A percentile compares a stretch with the other conserved stretches of the same genome.
phyloP scores from a whole-genome alignment of 1,140 invertebrate species.

The Aphis craccivora region DNA sequence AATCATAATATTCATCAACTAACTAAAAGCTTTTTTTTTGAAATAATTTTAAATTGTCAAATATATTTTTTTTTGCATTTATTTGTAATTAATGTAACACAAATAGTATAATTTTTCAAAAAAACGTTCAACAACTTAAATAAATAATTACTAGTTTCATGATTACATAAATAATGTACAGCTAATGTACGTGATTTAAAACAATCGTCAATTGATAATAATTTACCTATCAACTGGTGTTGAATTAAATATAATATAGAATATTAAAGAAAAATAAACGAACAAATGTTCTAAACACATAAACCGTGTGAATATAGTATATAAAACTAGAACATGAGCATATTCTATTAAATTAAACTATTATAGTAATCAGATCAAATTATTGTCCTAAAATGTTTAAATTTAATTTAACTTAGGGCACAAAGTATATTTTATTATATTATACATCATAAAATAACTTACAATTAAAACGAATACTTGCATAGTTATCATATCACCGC shows the following conservation, averaged over 20 bases:
- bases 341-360: constrained; percentile 17
- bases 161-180: not conserved
- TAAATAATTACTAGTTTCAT: not conserved
- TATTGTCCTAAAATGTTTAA: constrained; percentile 32
- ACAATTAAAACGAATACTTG: constrained; percentile 12
- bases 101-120: constrained; percentile 20
- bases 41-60: not conserved
- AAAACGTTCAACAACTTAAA: not conserved
- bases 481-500: not conserved
- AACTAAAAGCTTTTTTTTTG: not conserved
- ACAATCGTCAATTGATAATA: not conserved
- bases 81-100: not conserved
- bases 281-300: not conserved
- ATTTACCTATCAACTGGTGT: not conserved
- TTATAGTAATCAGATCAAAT: constrained; percentile 40
- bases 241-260: constrained; percentile 26
- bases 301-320: not conserved
- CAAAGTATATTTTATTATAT: not conserved
- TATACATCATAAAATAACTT: not conserved
- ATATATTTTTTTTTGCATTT: not conserved
- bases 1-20: not conserved
- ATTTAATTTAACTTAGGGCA: not conserved
- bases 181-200: not conserved
- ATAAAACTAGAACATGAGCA: constrained; percentile 30
- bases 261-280: not conserved